Percentiles rank a stretch among this genome's conserved stretches.
These are phyloP conservation scores for Pseudocheirus occidentalis DNA, from an alignment of 2,797 vertebrate species.

Conservation along the genomic window DNA sequence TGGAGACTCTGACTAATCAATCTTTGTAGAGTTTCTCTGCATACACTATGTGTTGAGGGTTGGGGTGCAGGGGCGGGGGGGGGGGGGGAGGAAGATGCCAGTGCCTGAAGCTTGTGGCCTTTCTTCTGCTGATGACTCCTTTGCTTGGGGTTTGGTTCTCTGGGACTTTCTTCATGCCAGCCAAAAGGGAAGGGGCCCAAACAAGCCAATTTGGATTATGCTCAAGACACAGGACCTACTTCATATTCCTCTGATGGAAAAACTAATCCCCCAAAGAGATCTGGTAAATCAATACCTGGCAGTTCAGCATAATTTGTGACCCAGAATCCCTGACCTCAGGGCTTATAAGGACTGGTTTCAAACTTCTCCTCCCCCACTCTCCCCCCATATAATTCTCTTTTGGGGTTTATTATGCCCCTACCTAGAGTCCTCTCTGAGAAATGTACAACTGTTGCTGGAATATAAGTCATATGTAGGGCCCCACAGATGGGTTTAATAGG, in stretches of 20 bases:
- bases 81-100: not conserved
- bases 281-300: not conserved
- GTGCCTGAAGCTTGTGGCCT: not conserved
- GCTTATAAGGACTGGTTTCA: not conserved
- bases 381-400: not conserved
- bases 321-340: not conserved
- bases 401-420: not conserved
- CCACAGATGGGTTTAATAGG: not conserved
- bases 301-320: not conserved
- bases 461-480: not conserved
- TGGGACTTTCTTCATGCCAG: not conserved
- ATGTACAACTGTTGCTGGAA: not conserved
- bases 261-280: not conserved
- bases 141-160: not conserved
- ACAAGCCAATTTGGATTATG: not conserved
- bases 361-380: not conserved
- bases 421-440: not conserved
- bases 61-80: fast-evolving
- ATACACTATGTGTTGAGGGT: not conserved
- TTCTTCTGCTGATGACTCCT: not conserved
- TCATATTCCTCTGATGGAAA: not conserved
- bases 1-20: conserved; percentile 72
- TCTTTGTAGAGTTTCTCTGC: conserved; percentile 77
- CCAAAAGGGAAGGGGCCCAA: not conserved
- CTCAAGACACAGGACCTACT: not conserved